Conservation (phyloP, 30 jellyfish, hydroid and myxozoan genomes). For the Phacellophora camtschatica region DNA sequence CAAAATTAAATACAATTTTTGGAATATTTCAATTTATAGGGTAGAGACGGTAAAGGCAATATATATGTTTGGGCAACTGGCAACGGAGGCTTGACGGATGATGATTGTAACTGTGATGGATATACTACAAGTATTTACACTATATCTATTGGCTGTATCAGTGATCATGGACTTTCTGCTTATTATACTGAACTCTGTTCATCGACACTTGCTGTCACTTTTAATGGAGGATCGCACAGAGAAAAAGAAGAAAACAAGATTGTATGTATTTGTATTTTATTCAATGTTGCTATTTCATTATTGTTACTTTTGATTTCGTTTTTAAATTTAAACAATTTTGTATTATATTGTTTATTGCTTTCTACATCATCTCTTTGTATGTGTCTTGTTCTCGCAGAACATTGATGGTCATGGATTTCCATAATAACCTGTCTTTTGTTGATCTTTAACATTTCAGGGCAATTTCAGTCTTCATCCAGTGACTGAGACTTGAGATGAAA, state of each 20-base stretch:
- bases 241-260: constrained; percentile 98
- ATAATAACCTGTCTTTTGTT: background rate
- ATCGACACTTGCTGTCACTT: constrained; percentile 99
- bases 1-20: no score
- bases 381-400: background rate
- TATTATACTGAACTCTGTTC: constrained; percentile 98
- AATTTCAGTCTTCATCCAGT: background rate
- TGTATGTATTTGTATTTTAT: constrained; percentile 53
- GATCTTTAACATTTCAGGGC: no score
- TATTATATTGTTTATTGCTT: background rate
- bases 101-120: constrained; percentile 99
- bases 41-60: constrained; percentile 94
- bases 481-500: background rate
- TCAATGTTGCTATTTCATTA: no score
- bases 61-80: constrained; percentile 99
- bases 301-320: background rate
- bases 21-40: constrained; percentile 63
- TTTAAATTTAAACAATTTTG: background rate
- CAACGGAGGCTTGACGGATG: constrained; percentile 99
- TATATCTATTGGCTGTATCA: constrained; percentile 96
- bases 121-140: constrained; percentile 98
- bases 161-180: constrained; percentile 99
- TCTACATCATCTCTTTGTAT: background rate
- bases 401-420: background rate
- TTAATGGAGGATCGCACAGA: constrained; percentile 99